Conservation (phyloP, 2,888 invertebrate genomes). For the Epinotia ramella region DNA sequence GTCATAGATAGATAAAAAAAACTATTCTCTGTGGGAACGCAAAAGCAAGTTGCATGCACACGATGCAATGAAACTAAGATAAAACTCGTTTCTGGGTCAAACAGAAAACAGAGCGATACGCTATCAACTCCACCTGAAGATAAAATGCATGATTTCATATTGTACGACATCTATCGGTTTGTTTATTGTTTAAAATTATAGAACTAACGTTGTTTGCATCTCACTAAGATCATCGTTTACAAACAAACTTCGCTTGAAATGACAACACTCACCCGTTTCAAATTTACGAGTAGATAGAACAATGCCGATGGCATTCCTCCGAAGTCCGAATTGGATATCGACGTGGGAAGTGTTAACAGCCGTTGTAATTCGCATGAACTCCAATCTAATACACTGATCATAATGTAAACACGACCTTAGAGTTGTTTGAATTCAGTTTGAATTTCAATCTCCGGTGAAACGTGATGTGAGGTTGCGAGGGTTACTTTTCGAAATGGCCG, state of each 20-base stretch:
- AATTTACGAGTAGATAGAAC: constrained; percentile 45
- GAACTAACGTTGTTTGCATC: not conserved
- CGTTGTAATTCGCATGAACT: constrained; percentile 3
- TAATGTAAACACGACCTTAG: constrained; percentile 5
- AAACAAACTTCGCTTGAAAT: constrained; percentile 8
- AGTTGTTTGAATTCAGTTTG: not conserved
- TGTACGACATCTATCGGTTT: not conserved
- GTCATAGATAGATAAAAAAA: not conserved
- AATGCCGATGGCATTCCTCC: constrained; percentile 39
- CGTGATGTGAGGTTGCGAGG: constrained; percentile 13
- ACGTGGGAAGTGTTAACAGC: constrained; percentile 42
- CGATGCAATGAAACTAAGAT: constrained; percentile 9
- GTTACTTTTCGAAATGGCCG: constrained; percentile 25
- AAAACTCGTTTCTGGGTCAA: constrained; percentile 31
- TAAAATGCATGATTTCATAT: constrained; percentile 8
- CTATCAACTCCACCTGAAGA: constrained; percentile 23
- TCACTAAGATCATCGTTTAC: constrained; percentile 8
- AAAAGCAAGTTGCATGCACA: constrained; percentile 23
- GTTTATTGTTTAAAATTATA: not conserved
- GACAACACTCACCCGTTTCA: constrained; percentile 41
- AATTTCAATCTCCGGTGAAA: not conserved
- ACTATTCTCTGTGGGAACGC: not conserved
- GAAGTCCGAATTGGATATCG: constrained; percentile 44
- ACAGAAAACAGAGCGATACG: constrained; percentile 14
- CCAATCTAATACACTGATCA: not conserved